Evolutionary conservation across 2,797 vertebrate genomes (phyloP).

Genomic region (Rhyacichthys aspro): DNA sequence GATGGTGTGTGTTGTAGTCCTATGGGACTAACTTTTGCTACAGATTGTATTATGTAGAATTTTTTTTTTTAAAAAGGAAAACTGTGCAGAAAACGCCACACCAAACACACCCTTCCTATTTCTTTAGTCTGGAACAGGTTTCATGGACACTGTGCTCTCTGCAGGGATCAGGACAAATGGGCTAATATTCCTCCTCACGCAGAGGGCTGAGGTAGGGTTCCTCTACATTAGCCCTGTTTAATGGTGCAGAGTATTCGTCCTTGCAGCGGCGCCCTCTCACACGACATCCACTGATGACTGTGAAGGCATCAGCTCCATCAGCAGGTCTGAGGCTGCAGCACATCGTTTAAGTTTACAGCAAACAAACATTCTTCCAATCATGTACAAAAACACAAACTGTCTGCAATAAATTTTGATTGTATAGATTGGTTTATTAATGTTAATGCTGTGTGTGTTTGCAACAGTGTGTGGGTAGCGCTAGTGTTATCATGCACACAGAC

Average conservation of each 20-base stretch:
- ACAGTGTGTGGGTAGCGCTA: conserved; percentile 69
- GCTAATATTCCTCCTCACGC: too few species aligned
- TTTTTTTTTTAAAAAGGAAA: too few species aligned
- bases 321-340: conserved; percentile 10
- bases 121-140: too few species aligned
- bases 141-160: too few species aligned
- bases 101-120: too few species aligned
- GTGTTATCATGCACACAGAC: conserved; percentile 21
- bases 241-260: conserved; percentile 1
- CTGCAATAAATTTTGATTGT: conserved; percentile 77
- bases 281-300: neutral
- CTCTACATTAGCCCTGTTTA: conserved; percentile 1
- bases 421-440: conserved; percentile 82
- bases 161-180: too few species aligned
- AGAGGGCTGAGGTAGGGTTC: neutral
- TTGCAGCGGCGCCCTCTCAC: neutral
- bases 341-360: neutral
- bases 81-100: too few species aligned
- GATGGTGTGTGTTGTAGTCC: too few species aligned
- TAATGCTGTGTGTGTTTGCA: conserved; percentile 72
- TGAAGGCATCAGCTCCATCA: neutral
- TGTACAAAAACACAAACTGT: conserved; percentile 62
- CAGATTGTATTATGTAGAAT: too few species aligned
- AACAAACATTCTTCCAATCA: too few species aligned
- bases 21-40: too few species aligned